phyloP scores from a whole-genome alignment of 2,888 invertebrate species.

The Tanypteryx hageni region DNA sequence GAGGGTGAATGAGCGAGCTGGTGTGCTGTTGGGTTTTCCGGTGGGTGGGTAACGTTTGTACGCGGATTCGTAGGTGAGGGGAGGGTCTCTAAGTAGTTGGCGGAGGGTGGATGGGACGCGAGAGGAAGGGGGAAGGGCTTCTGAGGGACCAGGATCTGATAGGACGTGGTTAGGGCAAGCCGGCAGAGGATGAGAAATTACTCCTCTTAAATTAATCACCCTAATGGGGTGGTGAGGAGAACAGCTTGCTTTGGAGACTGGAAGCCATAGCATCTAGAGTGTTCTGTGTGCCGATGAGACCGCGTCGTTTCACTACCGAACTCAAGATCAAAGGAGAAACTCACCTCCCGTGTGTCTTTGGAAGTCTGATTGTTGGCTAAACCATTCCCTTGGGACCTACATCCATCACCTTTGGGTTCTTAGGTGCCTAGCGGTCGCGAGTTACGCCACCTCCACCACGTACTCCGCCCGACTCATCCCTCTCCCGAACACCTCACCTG shows the following conservation, averaged over 20 bases:
- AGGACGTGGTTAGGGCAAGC: background rate
- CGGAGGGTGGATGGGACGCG: background rate
- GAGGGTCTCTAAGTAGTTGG: too few species aligned
- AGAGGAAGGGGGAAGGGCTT: background rate
- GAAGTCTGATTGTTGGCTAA: background rate
- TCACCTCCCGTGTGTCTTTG: background rate
- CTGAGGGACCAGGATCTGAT: background rate
- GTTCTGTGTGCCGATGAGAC: background rate
- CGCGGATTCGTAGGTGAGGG: background rate
- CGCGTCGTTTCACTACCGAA: background rate
- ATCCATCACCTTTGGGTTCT: background rate
- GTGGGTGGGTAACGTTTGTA: background rate
- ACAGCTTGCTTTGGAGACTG: background rate
- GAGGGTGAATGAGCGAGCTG: background rate
- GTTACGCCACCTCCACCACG: too few species aligned
- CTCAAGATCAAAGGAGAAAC: background rate
- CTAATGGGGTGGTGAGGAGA: background rate
- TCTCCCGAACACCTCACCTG: too few species aligned
- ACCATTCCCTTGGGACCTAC: background rate
- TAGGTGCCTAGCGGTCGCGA: too few species aligned
- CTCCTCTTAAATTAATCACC: conserved; percentile 12
- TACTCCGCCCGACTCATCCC: too few species aligned
- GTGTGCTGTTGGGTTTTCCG: background rate
- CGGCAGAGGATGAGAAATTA: background rate
- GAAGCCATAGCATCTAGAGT: too few species aligned